Evolutionary conservation across 2,797 vertebrate genomes (phyloP).

Genomic region (Heteromormyrus szaboi): DNA sequence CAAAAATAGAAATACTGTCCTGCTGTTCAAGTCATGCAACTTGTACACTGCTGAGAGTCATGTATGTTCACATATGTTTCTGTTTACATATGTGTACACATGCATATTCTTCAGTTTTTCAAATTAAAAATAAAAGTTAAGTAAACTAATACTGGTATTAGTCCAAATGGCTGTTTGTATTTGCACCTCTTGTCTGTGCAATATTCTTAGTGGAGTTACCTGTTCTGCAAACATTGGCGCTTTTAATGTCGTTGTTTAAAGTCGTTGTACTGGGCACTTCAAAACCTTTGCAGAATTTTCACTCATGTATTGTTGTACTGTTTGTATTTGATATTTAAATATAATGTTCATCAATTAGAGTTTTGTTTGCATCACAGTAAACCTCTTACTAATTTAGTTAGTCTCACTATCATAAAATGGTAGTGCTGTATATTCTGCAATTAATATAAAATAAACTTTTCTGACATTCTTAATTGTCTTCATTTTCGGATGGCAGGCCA

Average conservation of each 20-base stretch:
- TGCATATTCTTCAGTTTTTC: constrained; percentile 23
- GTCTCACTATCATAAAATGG: constrained; percentile 63
- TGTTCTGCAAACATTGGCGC: constrained; percentile 48
- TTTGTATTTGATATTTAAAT: constrained; percentile 47
- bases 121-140: constrained; percentile 22
- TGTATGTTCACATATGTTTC: constrained; percentile 17
- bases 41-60: constrained; percentile 30
- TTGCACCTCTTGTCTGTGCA: constrained; percentile 41
- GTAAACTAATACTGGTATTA: constrained; percentile 27
- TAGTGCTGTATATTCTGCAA: constrained; percentile 70
- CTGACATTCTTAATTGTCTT: constrained; percentile 49
- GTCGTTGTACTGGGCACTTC: constrained; percentile 46
- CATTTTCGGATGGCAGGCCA: neutral
- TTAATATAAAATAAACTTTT: constrained; percentile 71
- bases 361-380: constrained; percentile 51
- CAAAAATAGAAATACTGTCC: neutral
- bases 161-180: constrained; percentile 25
- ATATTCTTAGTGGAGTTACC: constrained; percentile 42
- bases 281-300: constrained; percentile 35
- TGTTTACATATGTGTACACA: constrained; percentile 12
- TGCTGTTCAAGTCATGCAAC: neutral
- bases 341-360: constrained; percentile 38
- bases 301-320: constrained; percentile 41
- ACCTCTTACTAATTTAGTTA: constrained; percentile 39
- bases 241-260: constrained; percentile 33